Conservation (phyloP, 2,888 invertebrate species). For the Hirtodrosophila trivittata region DNA sequence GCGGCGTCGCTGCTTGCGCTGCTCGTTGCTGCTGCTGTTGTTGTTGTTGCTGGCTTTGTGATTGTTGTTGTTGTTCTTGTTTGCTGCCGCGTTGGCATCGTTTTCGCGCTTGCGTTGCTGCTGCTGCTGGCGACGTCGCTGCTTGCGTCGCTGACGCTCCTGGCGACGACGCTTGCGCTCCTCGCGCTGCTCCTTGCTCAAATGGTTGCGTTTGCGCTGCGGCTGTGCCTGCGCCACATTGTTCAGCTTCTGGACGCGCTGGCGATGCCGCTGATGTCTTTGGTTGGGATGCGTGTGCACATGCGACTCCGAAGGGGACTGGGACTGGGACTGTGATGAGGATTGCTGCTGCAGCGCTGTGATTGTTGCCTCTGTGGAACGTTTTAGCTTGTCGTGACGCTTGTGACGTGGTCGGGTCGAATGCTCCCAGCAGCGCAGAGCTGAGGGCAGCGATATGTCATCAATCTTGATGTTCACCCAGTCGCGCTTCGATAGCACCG, state of each 20-base stretch:
- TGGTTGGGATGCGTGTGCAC: constrained; percentile 67
- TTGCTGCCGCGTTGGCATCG: constrained; percentile 37
- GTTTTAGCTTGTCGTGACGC: constrained; percentile 74
- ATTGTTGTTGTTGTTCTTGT: constrained; percentile 23
- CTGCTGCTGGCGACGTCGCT: constrained; percentile 62
- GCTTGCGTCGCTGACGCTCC: constrained; percentile 72
- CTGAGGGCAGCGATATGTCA: constrained; percentile 92
- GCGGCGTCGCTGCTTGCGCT: constrained; percentile 46
- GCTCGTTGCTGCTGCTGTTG: constrained; percentile 27
- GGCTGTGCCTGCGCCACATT: constrained; percentile 52
- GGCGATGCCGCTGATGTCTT: constrained; percentile 70
- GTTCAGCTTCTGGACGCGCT: constrained; percentile 64
- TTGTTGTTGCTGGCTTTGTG: constrained; percentile 26
- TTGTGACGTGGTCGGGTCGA: constrained; percentile 83
- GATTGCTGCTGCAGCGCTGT: constrained; percentile 34
- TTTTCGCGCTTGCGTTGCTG: constrained; percentile 57
- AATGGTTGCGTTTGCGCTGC: constrained; percentile 62
- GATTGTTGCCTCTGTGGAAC: constrained; percentile 78
- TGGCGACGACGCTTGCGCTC: constrained; percentile 72
- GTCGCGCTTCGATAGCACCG: constrained; percentile 92
- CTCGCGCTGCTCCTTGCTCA: constrained; percentile 77
- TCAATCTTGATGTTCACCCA: constrained; percentile 94
- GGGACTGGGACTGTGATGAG: constrained; percentile 26
- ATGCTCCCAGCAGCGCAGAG: constrained; percentile 94
- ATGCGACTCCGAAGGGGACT: constrained; percentile 23